Percentiles rank a stretch among this genome's conserved stretches.
Evolutionary conservation across 2,113 vertebrate genomes (phyloP).

Genomic region (Cyprinodon tularosa): DNA sequence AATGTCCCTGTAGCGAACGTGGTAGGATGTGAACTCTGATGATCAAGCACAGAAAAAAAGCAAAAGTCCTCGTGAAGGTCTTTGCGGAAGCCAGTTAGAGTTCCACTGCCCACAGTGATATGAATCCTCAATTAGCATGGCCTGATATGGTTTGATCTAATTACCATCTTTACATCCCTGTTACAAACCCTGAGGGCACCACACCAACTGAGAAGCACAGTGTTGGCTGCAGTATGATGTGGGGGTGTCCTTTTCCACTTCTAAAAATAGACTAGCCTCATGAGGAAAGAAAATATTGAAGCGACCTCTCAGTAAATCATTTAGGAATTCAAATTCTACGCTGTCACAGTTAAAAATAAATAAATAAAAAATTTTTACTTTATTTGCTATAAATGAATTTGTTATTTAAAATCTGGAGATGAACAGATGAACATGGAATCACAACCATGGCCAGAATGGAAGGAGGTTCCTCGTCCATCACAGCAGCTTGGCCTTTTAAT

Average conservation of each 20-base stretch:
- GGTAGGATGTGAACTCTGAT: too few relatives aligned
- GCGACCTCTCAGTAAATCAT: not conserved
- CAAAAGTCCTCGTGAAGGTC: too few relatives aligned
- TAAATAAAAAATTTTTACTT: too few relatives aligned
- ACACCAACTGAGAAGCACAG: not conserved
- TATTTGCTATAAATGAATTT: not conserved
- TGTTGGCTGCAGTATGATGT: not conserved
- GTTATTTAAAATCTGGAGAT: not conserved
- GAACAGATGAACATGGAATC: constrained; percentile 29
- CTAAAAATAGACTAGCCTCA: not conserved
- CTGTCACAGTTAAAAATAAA: too few relatives aligned
- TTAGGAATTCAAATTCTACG: not conserved
- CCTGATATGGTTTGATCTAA: too few relatives aligned
- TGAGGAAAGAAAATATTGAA: not conserved
- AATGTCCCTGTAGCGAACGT: too few relatives aligned
- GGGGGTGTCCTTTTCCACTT: not conserved
- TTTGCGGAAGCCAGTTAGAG: too few relatives aligned
- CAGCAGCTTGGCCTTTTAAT: constrained; percentile 25
- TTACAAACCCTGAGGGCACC: not conserved
- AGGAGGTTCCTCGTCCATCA: constrained; percentile 37
- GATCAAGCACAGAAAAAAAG: too few relatives aligned
- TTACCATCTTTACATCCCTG: too few relatives aligned
- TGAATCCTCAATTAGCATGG: too few relatives aligned
- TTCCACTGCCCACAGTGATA: too few relatives aligned
- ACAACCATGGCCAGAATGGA: constrained; percentile 25